Conservation (phyloP, 2,797 vertebrate genomes). For the Argya squamiceps region DNA sequence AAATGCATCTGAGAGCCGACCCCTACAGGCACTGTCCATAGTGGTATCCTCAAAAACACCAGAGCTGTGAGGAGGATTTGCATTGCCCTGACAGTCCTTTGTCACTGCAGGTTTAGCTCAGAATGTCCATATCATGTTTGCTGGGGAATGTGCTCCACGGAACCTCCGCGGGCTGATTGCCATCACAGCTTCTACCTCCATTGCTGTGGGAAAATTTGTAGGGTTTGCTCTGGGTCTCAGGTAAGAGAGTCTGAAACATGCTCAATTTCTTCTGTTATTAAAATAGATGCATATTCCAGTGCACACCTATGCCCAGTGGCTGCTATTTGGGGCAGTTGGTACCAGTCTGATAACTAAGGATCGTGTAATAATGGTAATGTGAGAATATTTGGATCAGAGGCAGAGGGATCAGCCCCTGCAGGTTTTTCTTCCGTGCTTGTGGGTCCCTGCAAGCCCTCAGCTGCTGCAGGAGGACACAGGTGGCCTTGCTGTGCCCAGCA, state of each 20-base stretch:
- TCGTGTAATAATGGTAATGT: background rate
- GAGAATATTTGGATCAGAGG: background rate
- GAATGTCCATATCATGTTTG: conserved; percentile 77
- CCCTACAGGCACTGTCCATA: accelerated
- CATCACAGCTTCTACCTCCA: conserved; percentile 67
- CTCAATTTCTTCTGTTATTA: background rate
- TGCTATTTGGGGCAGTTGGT: background rate
- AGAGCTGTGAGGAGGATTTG: accelerated
- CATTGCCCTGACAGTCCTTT: background rate
- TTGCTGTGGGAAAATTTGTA: conserved; percentile 74
- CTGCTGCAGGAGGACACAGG: background rate
- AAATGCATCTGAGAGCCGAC: background rate
- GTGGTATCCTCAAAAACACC: background rate
- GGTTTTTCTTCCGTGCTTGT: background rate
- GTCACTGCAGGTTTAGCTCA: conserved; percentile 71
- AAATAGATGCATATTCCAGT: background rate
- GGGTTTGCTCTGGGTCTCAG: conserved; percentile 82
- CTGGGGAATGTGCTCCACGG: conserved; percentile 81
- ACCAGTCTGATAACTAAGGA: background rate
- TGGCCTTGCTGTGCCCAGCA: background rate
- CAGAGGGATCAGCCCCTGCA: background rate
- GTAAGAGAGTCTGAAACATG: conserved; percentile 55
- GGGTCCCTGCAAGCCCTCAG: background rate
- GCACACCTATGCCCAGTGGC: accelerated
- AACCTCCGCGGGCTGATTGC: conserved; percentile 78